Evolutionary conservation across 2,797 vertebrate genomes (phyloP).

Genomic region (Siniperca scherzeri): DNA sequence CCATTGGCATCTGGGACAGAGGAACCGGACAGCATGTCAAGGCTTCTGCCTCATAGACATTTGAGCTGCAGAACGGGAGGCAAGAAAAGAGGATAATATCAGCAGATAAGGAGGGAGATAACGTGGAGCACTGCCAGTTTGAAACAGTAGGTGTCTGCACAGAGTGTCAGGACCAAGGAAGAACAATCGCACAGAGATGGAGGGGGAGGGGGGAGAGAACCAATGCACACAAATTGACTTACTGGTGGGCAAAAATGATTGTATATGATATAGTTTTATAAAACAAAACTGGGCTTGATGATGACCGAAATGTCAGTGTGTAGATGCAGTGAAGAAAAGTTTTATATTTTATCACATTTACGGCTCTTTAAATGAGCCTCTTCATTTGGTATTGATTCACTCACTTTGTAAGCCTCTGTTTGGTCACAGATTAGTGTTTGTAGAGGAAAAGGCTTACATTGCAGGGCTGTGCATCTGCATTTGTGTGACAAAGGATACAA

Average conservation of each 20-base stretch:
- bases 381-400: slow-evolving; percentile 69
- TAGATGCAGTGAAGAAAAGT: slow-evolving; percentile 46
- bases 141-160: slow-evolving; percentile 57
- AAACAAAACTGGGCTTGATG: slow-evolving; percentile 51
- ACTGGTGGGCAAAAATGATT: slow-evolving; percentile 65
- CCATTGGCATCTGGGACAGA: slow-evolving; percentile 14
- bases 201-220: not conserved
- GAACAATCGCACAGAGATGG: slow-evolving; percentile 22
- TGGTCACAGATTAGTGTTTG: slow-evolving; percentile 63
- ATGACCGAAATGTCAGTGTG: slow-evolving; percentile 45
- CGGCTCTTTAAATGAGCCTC: slow-evolving; percentile 61
- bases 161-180: slow-evolving; percentile 40
- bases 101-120: slow-evolving; percentile 53
- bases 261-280: slow-evolving; percentile 80
- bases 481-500: slow-evolving; percentile 44
- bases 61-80: slow-evolving; percentile 49
- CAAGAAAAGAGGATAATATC: slow-evolving; percentile 42
- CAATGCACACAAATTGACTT: slow-evolving; percentile 48
- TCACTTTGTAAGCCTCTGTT: slow-evolving; percentile 55
- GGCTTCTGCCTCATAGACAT: slow-evolving; percentile 54
- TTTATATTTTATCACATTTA: slow-evolving; percentile 71
- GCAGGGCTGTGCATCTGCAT: slow-evolving; percentile 27
- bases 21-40: slow-evolving; percentile 53
- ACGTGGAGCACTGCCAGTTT: slow-evolving; percentile 69
- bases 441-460: slow-evolving; percentile 36